phyloP scores from a whole-genome alignment of 1,140 invertebrate genomes.

The Archivesica marissinica region DNA sequence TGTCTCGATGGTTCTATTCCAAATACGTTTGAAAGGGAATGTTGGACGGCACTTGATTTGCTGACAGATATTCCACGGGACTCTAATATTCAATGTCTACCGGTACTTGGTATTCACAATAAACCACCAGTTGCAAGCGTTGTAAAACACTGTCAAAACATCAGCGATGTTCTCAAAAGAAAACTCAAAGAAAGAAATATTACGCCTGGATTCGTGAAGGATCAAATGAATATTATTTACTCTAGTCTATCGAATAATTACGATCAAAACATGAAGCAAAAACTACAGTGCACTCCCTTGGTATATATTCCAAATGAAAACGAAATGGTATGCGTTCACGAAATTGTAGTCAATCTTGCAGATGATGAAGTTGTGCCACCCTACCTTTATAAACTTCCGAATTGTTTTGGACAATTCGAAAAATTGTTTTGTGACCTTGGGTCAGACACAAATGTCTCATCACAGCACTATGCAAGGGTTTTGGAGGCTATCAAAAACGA shows the following conservation, averaged over 20 bases:
- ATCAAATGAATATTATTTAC: background rate
- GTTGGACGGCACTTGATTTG: background rate
- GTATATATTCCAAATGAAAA: constrained; percentile 16
- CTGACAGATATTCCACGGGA: background rate
- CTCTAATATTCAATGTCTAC: background rate
- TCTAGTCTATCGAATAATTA: background rate
- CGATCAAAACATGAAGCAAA: background rate
- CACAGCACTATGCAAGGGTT: constrained; percentile 18
- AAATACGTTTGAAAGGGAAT: background rate
- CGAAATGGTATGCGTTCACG: background rate
- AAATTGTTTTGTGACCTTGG: constrained; percentile 34
- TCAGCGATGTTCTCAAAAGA: background rate
- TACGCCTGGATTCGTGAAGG: background rate
- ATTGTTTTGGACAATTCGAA: background rate
- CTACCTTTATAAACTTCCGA: constrained; percentile 21
- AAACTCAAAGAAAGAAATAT: background rate
- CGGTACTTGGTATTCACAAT: background rate
- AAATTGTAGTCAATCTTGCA: background rate
- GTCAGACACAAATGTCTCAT: background rate
- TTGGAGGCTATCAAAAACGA: constrained; percentile 13
- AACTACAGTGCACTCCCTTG: background rate
- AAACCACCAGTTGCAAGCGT: background rate
- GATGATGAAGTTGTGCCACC: constrained; percentile 18
- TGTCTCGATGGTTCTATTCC: background rate
- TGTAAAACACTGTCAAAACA: constrained; percentile 48